Evolutionary conservation across 1,140 invertebrate species (phyloP), one percentile per base, ranked within the genome.

Genomic region (Neodiprion lecontei): DNA sequence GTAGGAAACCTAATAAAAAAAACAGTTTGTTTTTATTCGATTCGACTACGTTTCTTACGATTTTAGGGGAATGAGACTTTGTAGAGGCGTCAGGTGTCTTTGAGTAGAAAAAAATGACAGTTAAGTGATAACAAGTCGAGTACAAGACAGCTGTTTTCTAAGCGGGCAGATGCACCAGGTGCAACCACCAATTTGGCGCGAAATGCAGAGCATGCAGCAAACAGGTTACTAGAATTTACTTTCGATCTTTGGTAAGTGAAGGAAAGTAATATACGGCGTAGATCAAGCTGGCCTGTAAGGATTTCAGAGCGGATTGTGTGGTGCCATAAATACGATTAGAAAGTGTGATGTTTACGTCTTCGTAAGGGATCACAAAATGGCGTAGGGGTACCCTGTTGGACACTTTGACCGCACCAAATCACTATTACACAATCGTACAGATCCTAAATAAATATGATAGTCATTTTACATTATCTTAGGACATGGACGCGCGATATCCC

Each of bases 291-390:
- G 11, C 11, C 11, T 61, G 53, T 12, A 61, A 61, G 11, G 11
- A 61, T 61, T 61, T 61, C 11, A 12, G 53, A 61, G 53, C n/a
- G 53, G 53, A 61, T 61, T 61, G 53, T 61, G n/a, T 61, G n/a
- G 5, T 61, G 72, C 61, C 67, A 77, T 78, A 68, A 82, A 79
- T 61, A 78, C 73, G 70, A 79, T 79, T 83, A 82, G 75, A 82
- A 83, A 82, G 81, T 80, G 75, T 79, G 80, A 79, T 83, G 81
- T 83, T 82, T 83, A 83, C 78, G 79, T 83, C 77, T 74, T 67
- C 28, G 72, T 76, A 73, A 75, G 77, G 77, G 81, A 67, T 74
- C 82, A 83, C 82, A 83, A 83, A 83, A 83, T 83, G 82, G 82
- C 82, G 82, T 81, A 80, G 75, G 72, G 73, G 71, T 69, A 75